Percentiles rank a stretch among this genome's conserved stretches.
Conservation (phyloP, 2,888 invertebrate genomes). For the Fabriciana adippe region DNA sequence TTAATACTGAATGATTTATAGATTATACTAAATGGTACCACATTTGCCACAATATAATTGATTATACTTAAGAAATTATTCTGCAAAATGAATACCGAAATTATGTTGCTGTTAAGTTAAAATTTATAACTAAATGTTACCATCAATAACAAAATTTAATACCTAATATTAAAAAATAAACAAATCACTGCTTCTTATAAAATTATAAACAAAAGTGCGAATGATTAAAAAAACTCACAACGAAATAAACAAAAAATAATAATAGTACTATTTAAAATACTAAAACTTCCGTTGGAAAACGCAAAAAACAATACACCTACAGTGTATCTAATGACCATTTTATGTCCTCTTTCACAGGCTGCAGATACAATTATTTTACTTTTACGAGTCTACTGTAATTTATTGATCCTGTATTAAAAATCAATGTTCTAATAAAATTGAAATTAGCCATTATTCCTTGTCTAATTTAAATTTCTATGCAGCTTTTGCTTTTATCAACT, state of each 20-base stretch:
- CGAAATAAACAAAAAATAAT: neutral
- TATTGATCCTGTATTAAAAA: slow-evolving; percentile 1
- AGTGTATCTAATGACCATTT: slow-evolving; percentile 2
- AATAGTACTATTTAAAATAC: neutral
- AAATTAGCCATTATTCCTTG: neutral
- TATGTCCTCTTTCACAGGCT: neutral
- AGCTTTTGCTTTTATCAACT: neutral
- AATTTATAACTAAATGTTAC: no score
- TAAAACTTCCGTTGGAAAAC: neutral
- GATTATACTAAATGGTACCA: neutral
- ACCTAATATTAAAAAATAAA: no score
- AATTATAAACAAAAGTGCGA: no score
- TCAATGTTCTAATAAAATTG: neutral
- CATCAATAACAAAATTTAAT: no score
- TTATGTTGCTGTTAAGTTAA: no score
- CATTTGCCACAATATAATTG: no score
- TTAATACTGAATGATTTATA: neutral
- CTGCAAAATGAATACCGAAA: no score
- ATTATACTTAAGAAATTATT: no score
- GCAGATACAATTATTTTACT: neutral
- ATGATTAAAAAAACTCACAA: no score
- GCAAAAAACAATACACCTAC: neutral
- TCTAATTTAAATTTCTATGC: no score
- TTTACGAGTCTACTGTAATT: neutral
- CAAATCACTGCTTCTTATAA: no score